Evolutionary conservation across 2,797 vertebrate species (phyloP), one percentile per base, ranked within the genome.

Genomic region (Potorous gilbertii): DNA sequence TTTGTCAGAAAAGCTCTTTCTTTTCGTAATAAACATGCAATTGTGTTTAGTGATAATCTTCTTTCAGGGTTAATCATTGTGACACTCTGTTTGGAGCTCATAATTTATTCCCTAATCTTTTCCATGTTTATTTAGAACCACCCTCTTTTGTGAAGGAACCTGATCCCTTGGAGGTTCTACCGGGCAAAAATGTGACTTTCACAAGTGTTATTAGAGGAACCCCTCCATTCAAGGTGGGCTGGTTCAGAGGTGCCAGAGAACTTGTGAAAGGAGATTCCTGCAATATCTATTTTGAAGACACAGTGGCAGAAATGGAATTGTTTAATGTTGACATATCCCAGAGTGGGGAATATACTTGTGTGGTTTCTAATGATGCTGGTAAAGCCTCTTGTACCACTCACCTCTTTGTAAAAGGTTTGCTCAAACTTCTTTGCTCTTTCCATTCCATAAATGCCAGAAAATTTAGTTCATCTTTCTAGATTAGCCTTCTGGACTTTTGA

Each of bases 401-500:
- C 52, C 99, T 99, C 94, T 99, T 98, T 96, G 99, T 99, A 97
- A 99, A 99, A 99, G 99, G 99, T 99, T 98, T 98, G 99, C 98
- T 97, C 90, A 91, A 57, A 66, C 46, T 40, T 10, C 92, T 93
- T 97, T 56, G 89, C 4, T 94, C n/a, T 97, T 96, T 28, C 91
- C 92, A 2, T 27, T 96, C 92, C 93, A 93, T 55, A 74, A 92
- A 57, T 91, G 27, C 18, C 12, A 31, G 34, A 92, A 21, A 50
- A 1, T 55, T 46, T n/a, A 89, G 2, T 93, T 57, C 3, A 29
- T 93, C 31, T 95, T 96, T 98, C 31, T 18, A 46, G 24, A 92
- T 6, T 29, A 94, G 29, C n/a, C 3, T 55, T 97, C 96, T 98
- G 96, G 29, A 55, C 93, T 92, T 98, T 46, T 98, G 97, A 97